Percentiles rank a stretch among this genome's conserved stretches.
Conservation (phyloP, 2,113 vertebrate genomes). For the Cynopterus brachyotis region DNA sequence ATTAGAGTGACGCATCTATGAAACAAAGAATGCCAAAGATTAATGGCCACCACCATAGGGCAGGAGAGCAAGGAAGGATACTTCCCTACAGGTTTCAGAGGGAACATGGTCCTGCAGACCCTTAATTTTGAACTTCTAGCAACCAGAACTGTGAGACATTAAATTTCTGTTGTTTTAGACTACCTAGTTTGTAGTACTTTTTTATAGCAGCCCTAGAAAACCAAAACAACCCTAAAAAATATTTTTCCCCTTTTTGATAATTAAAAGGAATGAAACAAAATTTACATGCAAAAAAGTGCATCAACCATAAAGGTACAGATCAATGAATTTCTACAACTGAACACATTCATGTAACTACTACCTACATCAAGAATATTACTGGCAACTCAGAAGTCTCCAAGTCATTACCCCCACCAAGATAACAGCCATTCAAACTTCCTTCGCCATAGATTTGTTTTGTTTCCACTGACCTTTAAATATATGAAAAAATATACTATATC, state of each 20-base stretch:
- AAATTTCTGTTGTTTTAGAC: not conserved
- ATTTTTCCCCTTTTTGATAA: not conserved
- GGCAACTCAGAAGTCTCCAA: not conserved
- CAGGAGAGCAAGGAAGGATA: not conserved
- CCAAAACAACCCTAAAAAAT: not conserved
- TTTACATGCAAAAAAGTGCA: not conserved
- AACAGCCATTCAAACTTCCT: not conserved
- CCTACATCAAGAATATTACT: not conserved
- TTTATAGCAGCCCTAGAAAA: not conserved
- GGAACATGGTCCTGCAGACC: not conserved
- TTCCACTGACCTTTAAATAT: not conserved
- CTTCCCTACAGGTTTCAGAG: not conserved
- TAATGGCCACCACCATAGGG: not conserved
- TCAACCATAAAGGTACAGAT: not conserved
- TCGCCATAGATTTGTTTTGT: not conserved
- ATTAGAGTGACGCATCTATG: not conserved
- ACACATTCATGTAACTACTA: not conserved
- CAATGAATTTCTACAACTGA: not conserved
- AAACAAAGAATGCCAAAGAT: not conserved
- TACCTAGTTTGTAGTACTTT: not conserved
- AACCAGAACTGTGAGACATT: not conserved
- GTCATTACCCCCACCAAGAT: not conserved
- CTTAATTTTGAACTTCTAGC: not conserved
- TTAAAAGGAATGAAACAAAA: not conserved
- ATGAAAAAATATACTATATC: not conserved